Base-by-base conservation (phyloP, 2,113 vertebrate genomes). In the Egretta garzetta region DNA sequence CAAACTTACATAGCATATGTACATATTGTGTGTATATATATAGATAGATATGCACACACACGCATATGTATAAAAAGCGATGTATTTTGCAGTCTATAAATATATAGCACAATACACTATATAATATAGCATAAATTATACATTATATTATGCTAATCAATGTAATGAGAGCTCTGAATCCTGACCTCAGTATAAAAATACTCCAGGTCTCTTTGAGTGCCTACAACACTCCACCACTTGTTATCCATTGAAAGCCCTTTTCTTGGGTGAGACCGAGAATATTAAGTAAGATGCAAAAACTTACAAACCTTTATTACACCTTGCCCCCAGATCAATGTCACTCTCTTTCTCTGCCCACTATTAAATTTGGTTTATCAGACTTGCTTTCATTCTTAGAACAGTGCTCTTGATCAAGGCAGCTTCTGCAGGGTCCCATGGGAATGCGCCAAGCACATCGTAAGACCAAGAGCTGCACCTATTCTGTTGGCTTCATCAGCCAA, bases 231-330 rank as follows among this genome's bases (percentile, higher is more conserved):
- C 10, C 22, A 64, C 10, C n/a, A 35, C 16, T 43, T 37, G 21
- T 50, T 43, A 70, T 17, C 18, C 27, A 37, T 6, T 41, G 20
- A 55, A 49, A 49, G 49, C 5, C 21, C 24, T 71, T 71, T 63
- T 50, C 35, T 71, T 52, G 32, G 6, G 22, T 0, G 1, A 70
- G 19, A 70, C 10, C 0, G 0, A 70, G 35, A 43, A 75, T 35
- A 75, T 27, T 43, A 70, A 68, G 35, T 35, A 67, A 70, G 39
- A 74, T 13, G 5, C 37, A n/a, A 74, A 86, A 49, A 15, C 16
- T 41, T 55, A 77, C 35, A 58, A 77, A 64, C 3, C 10, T 53
- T 59, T 52, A 59, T 52, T 66, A 30, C 28, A 66, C 13, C 14
- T 73, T 66, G 35, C 23, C 20, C 8, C 8, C 66, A 45, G 64